phyloP scores from a whole-genome alignment of 2,888 invertebrate genomes.

The Phalera bucephala region DNA sequence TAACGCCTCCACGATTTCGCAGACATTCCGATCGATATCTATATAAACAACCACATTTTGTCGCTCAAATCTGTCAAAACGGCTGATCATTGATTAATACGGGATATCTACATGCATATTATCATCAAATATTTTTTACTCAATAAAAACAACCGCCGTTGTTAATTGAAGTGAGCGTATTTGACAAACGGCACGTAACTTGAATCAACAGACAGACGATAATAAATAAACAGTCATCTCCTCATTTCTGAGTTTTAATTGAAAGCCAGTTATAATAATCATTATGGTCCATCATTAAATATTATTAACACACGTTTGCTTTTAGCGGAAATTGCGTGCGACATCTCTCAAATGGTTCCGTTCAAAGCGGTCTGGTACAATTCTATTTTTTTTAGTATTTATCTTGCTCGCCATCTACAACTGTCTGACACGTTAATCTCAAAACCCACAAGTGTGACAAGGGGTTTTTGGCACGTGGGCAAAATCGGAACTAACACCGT shows the following conservation, averaged over 20 bases:
- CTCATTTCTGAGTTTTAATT: slow-evolving; percentile 14
- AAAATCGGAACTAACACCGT: no score
- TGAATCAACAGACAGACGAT: slow-evolving; percentile 10
- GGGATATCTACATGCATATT: slow-evolving; percentile 15
- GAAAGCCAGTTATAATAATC: slow-evolving; percentile 18
- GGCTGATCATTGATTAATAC: slow-evolving; percentile 9
- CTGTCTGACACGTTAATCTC: slow-evolving; percentile 57
- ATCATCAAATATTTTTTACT: no score
- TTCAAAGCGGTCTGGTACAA: slow-evolving; percentile 19
- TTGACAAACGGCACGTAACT: slow-evolving; percentile 4
- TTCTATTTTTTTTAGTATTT: slow-evolving; percentile 20
- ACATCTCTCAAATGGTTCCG: slow-evolving; percentile 11
- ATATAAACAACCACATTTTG: slow-evolving; percentile 9
- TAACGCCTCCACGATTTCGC: slow-evolving; percentile 1
- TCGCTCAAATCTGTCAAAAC: neutral
- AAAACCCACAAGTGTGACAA: no score
- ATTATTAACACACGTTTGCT: slow-evolving; percentile 28
- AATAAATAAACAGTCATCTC: slow-evolving; percentile 19
- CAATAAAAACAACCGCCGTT: no score
- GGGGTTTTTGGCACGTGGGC: no score
- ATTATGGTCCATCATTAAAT: slow-evolving; percentile 17
- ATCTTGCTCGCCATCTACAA: slow-evolving; percentile 23
- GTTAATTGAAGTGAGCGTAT: slow-evolving; percentile 17
- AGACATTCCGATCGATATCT: slow-evolving; percentile 10
- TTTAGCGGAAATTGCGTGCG: slow-evolving; percentile 24